Conservation (phyloP, 2,113 vertebrate genomes). For the Dascyllus trimaculatus region DNA sequence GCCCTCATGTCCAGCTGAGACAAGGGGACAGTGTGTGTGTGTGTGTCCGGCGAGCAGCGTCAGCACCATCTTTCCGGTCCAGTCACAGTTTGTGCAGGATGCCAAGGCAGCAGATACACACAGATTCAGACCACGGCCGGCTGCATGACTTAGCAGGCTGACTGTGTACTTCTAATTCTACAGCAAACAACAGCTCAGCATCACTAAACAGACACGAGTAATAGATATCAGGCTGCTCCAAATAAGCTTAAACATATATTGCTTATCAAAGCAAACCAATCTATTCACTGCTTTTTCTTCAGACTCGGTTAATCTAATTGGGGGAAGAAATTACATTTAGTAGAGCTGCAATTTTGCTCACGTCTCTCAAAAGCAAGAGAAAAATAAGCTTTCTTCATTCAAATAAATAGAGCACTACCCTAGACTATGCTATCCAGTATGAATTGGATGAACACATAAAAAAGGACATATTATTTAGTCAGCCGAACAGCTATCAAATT, state of each 20-base stretch:
- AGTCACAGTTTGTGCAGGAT: constrained; percentile 55
- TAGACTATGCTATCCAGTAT: background rate
- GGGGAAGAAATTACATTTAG: background rate
- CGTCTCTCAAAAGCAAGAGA: background rate
- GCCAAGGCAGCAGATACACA: constrained; percentile 55
- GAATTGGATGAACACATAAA: too few species aligned
- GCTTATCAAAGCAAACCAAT: constrained; percentile 27
- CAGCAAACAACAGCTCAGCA: constrained; percentile 40
- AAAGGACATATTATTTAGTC: background rate
- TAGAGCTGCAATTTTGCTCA: background rate
- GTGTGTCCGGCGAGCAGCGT: constrained; percentile 46
- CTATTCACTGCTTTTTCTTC: constrained; percentile 1
- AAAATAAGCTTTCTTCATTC: background rate
- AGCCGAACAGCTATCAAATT: background rate
- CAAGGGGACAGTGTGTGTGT: constrained; percentile 35
- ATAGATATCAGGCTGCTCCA: background rate
- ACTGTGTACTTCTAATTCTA: constrained; percentile 34
- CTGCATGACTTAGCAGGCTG: constrained; percentile 45
- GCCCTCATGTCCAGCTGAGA: constrained; percentile 72
- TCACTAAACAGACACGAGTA: background rate
- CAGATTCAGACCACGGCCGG: constrained; percentile 34
- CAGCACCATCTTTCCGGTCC: constrained; percentile 65
- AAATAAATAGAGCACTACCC: background rate
- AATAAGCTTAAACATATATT: background rate
- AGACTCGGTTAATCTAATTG: background rate